These are phyloP conservation scores for Pararge aegeria DNA, from an alignment of 1,140 invertebrate species.

Conservation along the genomic window DNA sequence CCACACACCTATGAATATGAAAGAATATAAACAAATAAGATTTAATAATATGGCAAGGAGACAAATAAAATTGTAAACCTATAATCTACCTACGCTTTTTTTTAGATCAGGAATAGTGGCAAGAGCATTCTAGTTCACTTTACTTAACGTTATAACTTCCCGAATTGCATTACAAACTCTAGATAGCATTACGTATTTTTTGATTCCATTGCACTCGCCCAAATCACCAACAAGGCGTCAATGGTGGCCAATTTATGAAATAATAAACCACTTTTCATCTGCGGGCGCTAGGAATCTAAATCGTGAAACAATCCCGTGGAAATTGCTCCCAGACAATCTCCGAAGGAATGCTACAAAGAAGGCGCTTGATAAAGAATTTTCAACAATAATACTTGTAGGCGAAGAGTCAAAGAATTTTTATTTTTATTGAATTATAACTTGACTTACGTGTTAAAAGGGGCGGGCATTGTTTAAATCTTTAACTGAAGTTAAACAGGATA, in stretches of 20 bases:
- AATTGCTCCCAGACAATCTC: conserved; percentile 50
- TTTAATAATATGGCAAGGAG: no score
- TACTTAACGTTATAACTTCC: conserved; percentile 13
- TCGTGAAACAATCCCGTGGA: conserved; percentile 45
- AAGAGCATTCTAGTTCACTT: no score
- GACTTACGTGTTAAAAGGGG: no score
- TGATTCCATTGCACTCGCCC: neutral
- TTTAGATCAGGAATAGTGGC: no score
- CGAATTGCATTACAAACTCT: conserved; percentile 18
- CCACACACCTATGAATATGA: no score
- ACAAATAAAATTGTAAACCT: no score
- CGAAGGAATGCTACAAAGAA: conserved; percentile 54
- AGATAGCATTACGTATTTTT: conserved; percentile 9
- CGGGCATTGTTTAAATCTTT: no score
- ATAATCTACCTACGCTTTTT: no score
- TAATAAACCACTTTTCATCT: conserved; percentile 30
- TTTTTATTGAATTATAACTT: no score
- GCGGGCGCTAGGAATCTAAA: conserved; percentile 32
- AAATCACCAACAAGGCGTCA: conserved; percentile 29
- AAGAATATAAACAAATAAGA: no score
- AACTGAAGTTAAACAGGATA: no score
- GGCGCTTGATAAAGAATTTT: conserved; percentile 41
- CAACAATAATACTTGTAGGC: conserved; percentile 29
- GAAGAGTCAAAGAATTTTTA: no score
- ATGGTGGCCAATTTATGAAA: conserved; percentile 29